A percentile compares a stretch with the other conserved stretches of the same genome.
Evolutionary conservation across 2,888 invertebrate species (phyloP).

Genomic region (Sthenelais limicola): DNA sequence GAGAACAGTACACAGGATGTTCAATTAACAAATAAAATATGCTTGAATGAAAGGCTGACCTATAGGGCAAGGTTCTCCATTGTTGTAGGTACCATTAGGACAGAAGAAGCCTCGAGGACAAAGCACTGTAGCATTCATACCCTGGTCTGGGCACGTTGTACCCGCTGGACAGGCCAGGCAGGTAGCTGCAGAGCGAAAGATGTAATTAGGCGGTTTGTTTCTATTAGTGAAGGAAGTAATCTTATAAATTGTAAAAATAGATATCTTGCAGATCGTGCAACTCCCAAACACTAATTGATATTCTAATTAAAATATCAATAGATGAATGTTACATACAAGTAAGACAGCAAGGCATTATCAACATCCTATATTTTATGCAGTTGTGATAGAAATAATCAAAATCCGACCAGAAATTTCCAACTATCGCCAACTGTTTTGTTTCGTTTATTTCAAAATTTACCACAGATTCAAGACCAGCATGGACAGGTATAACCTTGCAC

Average conservation of each 20-base stretch:
- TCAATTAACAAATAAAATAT: neutral
- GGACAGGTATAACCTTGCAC: conserved; percentile 36
- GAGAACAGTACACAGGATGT: neutral
- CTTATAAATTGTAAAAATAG: too few species aligned
- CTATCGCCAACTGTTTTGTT: too few species aligned
- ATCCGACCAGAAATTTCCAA: neutral
- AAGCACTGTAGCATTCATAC: conserved; percentile 64
- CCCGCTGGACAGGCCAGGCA: conserved; percentile 64
- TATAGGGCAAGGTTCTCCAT: conserved; percentile 65
- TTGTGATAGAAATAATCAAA: neutral
- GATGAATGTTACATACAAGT: too few species aligned
- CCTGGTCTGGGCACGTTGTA: conserved; percentile 62
- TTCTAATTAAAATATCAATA: too few species aligned
- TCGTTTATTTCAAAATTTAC: too few species aligned
- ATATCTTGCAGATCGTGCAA: too few species aligned
- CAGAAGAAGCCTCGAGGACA: conserved; percentile 68
- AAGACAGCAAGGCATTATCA: too few species aligned
- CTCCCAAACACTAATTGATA: too few species aligned
- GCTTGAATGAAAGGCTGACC: conserved; percentile 53
- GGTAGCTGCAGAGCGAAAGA: conserved; percentile 51
- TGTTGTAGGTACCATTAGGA: conserved; percentile 62
- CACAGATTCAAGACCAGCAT: too few species aligned
- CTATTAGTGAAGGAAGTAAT: too few species aligned
- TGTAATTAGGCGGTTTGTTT: neutral
- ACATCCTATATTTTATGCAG: neutral